These are phyloP conservation scores for Meiosimyza platycephala DNA, from an alignment of 2,888 invertebrate species.

Conservation along the genomic window DNA sequence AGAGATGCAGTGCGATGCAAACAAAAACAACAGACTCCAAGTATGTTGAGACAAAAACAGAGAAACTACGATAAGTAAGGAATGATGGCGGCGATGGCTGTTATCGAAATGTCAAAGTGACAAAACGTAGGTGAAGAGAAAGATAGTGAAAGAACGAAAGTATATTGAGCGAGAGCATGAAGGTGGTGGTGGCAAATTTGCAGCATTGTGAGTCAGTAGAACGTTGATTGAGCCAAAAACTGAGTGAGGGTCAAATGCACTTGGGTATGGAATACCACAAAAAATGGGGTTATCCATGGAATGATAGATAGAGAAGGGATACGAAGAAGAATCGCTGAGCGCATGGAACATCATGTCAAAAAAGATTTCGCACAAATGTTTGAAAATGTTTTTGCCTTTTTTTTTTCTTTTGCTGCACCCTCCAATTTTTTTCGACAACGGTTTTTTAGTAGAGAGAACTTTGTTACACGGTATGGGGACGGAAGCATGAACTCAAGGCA, in stretches of 20 bases:
- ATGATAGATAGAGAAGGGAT: neutral
- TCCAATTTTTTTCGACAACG: neutral
- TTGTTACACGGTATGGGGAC: neutral
- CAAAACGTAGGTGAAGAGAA: neutral
- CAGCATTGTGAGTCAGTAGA: neutral
- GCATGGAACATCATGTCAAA: neutral
- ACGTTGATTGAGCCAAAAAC: neutral
- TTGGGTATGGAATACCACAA: conserved; percentile 4
- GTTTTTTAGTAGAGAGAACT: neutral
- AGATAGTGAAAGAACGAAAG: neutral
- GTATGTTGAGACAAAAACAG: conserved; percentile 64
- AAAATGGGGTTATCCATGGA: neutral
- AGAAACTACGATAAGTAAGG: conserved; percentile 61
- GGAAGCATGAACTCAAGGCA: neutral
- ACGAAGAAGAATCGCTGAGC: neutral
- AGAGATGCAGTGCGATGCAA: conserved; percentile 30
- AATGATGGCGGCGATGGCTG: conserved; percentile 38
- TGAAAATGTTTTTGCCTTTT: conserved; percentile 9
- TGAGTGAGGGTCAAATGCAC: conserved; percentile 1
- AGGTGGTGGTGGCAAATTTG: neutral
- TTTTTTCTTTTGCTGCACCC: conserved; percentile 4
- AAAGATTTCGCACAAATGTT: conserved; percentile 26
- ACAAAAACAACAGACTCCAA: conserved; percentile 25
- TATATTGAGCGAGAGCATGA: neutral
- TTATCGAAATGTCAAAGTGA: conserved; percentile 32